Evolutionary conservation across 2,113 vertebrate genomes (phyloP).

Genomic region (Amphilophus citrinellus): DNA sequence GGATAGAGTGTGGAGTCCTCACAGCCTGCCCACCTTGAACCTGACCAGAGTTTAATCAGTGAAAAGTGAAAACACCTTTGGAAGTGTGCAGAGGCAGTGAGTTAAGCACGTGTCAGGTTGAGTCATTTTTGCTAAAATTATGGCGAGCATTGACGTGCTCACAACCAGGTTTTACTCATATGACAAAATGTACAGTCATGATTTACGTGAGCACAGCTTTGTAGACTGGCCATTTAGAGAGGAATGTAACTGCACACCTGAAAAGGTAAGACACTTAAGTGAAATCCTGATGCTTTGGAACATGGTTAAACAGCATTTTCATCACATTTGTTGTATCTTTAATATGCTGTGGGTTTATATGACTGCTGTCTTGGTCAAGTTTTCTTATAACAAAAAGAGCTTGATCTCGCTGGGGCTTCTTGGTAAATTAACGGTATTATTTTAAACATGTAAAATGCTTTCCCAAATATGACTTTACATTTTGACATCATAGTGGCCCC

Average conservation of each 20-base stretch:
- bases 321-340: neutral
- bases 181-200: slow-evolving; percentile 81
- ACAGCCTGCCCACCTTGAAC: neutral
- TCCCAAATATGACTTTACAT: neutral
- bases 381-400: neutral
- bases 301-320: neutral
- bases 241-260: slow-evolving; percentile 84
- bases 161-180: slow-evolving; percentile 42
- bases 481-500: rapidly evolving
- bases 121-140: neutral
- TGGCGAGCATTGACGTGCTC: slow-evolving; percentile 43
- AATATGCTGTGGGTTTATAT: neutral
- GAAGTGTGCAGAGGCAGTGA: neutral
- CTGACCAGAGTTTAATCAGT: slow-evolving; percentile 6
- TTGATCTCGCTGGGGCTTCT: neutral
- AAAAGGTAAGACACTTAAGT: slow-evolving; percentile 73
- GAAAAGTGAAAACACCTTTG: slow-evolving; percentile 45
- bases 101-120: neutral
- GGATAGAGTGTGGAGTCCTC: neutral
- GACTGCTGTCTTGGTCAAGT: neutral
- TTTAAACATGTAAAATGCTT: neutral
- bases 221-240: slow-evolving; percentile 84
- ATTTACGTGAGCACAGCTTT: slow-evolving; percentile 81
- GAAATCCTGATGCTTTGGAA: neutral
- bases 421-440: neutral